Evolutionary conservation across 2,113 vertebrate species (phyloP).

Genomic region (Oreocharis arfaki): DNA sequence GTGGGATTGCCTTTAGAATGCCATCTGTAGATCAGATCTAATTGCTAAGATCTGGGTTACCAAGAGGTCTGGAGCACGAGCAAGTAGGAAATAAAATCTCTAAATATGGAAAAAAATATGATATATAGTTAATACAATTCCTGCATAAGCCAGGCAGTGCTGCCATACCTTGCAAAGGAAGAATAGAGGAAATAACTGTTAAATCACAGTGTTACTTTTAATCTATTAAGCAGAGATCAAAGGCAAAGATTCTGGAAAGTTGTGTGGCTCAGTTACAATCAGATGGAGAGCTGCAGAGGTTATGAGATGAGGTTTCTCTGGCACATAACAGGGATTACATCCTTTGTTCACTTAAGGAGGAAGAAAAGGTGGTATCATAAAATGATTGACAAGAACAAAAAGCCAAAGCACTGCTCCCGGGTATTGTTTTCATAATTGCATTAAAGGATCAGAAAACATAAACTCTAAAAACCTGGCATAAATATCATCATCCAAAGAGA

Average conservation of each 20-base stretch:
- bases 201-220: neutral
- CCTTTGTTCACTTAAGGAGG: neutral
- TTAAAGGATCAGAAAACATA: neutral
- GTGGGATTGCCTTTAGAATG: neutral
- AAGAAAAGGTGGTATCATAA: neutral
- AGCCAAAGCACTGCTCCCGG: neutral
- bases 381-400: neutral
- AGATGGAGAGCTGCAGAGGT: neutral
- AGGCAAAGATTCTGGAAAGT: neutral
- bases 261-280: neutral
- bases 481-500: neutral
- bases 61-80: neutral
- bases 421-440: neutral
- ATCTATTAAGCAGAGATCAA: neutral
- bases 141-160: neutral
- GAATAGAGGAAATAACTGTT: neutral
- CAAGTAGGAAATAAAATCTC: neutral
- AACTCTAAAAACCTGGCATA: neutral
- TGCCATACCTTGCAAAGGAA: neutral
- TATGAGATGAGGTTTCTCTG: neutral
- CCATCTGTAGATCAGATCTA: neutral
- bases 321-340: neutral
- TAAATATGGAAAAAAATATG: neutral
- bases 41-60: neutral
- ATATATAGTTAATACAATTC: neutral